These are phyloP conservation scores for Fabriciana adippe DNA, from an alignment of 2,888 invertebrate genomes.

Conservation along the genomic window DNA sequence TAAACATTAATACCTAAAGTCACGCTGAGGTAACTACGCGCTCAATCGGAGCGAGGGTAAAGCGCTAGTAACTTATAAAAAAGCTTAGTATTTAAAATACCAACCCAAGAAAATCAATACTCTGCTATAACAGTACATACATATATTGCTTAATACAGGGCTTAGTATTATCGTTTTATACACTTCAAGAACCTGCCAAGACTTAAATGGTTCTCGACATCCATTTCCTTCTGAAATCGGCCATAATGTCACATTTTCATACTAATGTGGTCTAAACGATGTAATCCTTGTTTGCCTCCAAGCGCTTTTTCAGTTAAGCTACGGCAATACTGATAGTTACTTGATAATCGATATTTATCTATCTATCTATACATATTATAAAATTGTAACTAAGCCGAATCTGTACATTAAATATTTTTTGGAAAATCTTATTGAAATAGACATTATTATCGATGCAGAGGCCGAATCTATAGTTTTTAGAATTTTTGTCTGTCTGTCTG, in stretches of 20 bases:
- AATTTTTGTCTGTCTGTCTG: no score
- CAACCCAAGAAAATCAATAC: background rate
- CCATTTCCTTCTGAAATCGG: background rate
- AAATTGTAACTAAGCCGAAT: no score
- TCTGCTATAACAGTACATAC: background rate
- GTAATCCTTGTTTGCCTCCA: background rate
- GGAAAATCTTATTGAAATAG: no score
- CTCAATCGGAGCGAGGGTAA: no score
- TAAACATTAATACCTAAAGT: no score
- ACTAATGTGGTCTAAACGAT: constrained; percentile 8
- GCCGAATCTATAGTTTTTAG: no score
- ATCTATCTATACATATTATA: no score
- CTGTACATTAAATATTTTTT: no score
- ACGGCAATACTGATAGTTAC: background rate
- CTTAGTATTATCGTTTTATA: background rate
- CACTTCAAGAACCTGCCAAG: background rate
- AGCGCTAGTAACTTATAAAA: no score
- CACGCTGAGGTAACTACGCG: no score
- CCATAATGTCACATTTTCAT: constrained; percentile 8
- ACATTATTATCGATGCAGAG: no score
- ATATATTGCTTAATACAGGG: background rate
- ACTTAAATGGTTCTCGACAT: constrained; percentile 10
- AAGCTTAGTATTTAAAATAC: background rate
- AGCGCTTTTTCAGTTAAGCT: background rate
- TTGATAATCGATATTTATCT: no score